Conservation (phyloP, 2,113 vertebrate species). For the Fulmarus glacialis region DNA sequence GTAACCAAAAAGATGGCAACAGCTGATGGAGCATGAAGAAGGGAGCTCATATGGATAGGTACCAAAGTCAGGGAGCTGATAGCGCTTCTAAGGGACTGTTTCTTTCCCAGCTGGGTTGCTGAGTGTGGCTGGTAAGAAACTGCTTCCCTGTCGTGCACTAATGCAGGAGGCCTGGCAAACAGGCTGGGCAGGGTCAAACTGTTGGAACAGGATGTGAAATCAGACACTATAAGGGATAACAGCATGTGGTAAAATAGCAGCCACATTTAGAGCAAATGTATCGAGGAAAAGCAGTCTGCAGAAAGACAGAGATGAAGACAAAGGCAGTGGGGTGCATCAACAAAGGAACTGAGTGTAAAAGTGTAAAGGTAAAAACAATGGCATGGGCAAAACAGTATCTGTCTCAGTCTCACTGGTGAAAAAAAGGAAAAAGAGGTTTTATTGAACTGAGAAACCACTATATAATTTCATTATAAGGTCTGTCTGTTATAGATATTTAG, state of each 20-base stretch:
- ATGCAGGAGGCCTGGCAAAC: not conserved
- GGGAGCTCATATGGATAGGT: not conserved
- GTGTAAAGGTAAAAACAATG: not conserved
- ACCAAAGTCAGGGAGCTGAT: not conserved
- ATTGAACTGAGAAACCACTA: not conserved
- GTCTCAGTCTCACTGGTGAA: not conserved
- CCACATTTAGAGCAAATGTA: constrained; percentile 3
- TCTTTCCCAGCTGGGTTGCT: not conserved
- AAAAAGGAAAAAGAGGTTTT: not conserved
- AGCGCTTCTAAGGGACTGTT: not conserved
- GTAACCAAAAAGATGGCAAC: not conserved
- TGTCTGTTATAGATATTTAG: not conserved
- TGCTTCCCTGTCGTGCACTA: rapidly evolving
- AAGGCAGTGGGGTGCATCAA: not conserved
- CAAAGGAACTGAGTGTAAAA: not conserved
- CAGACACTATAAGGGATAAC: not conserved
- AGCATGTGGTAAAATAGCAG: constrained; percentile 25
- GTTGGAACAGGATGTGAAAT: constrained; percentile 23
- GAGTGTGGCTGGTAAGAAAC: not conserved
- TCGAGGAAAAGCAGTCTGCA: not conserved
- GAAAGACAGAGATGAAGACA: not conserved
- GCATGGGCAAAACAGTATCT: not conserved
- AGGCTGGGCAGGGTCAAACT: not conserved
- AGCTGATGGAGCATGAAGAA: not conserved
- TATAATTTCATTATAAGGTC: not conserved